Conservation (phyloP, 2,888 invertebrate genomes). For the Chrysolina haemoptera region DNA sequence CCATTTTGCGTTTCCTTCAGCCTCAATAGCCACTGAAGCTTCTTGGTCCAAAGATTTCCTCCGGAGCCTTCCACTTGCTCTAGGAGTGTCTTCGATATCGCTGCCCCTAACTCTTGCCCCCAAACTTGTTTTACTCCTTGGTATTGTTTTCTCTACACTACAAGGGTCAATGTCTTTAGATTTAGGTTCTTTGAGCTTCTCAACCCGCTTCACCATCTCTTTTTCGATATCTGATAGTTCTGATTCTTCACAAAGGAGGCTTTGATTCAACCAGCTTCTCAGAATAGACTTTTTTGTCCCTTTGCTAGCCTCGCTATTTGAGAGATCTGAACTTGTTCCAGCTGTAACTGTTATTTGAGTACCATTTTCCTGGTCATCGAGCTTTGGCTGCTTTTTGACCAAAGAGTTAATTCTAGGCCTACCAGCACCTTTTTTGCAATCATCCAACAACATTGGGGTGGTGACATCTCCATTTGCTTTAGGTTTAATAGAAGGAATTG, state of each 20-base stretch:
- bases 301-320: background rate
- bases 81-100: background rate
- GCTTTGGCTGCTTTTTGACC: background rate
- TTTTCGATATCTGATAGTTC: background rate
- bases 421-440: background rate
- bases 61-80: background rate
- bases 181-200: background rate
- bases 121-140: constrained; percentile 38
- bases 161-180: background rate
- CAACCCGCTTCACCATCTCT: too few species aligned
- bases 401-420: background rate
- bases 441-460: background rate
- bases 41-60: constrained; percentile 20
- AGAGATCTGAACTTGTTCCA: background rate
- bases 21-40: background rate
- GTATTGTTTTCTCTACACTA: background rate
- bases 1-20: background rate
- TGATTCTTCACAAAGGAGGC: background rate
- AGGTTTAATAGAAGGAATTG: background rate
- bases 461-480: background rate
- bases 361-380: too few species aligned
- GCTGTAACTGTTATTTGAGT: too few species aligned
- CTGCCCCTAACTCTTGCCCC: constrained; percentile 19
- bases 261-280: background rate
- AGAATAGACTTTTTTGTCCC: background rate